Base-by-base conservation (phyloP, 2,888 invertebrate genomes). In the Ochropleura plecta region DNA sequence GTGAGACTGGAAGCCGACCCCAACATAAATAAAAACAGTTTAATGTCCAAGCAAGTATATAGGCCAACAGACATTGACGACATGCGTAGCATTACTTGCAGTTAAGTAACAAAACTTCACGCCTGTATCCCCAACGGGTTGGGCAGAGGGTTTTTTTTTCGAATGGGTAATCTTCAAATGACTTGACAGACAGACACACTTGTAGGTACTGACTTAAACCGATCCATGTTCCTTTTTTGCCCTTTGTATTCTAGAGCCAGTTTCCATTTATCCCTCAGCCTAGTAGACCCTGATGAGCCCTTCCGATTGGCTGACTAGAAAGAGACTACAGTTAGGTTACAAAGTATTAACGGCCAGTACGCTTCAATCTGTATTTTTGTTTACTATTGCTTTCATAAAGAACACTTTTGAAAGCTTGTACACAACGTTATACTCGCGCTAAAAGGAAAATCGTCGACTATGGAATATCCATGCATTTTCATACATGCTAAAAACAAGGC, bases 401-500 rank as follows among this genome's bases (percentile, higher is more conserved):
- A 30, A 49, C 30, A 30, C 49, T 5, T 3, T 49, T 18, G 12
- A 46, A 42, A 68, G 14, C 40, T 14, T 9, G n/a, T 63, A 16
- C 16, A 68, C 30, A 44, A 12, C 30, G 12, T 40, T 48, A 40
- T 9, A n/a, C 46, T 20, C 16, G 53, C 60, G 18, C n/a, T 46
- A 46, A 49, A 51, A 51, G 30, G 49, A 66, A 81, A 81, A 49
- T 62, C 18, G n/a, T 0, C 20, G 20, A 30, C 66, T 30, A 10
- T 42, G 18, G 30, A 40, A 49, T 10, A 16, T 2, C 12, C 40
- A n/a, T 62, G 44, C 53, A 76, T 76, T 76, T 80, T 76, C n/a
- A 76, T 16, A 49, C 42, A 44, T 48, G 64, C 18, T 65, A 16
- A 44, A 60, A 78, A 74, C 66, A 76, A 46, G 42, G 40, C 18